These are phyloP conservation scores for Odontocolon sp. DNA, from an alignment of 2,888 invertebrate species.

Conservation along the genomic window DNA sequence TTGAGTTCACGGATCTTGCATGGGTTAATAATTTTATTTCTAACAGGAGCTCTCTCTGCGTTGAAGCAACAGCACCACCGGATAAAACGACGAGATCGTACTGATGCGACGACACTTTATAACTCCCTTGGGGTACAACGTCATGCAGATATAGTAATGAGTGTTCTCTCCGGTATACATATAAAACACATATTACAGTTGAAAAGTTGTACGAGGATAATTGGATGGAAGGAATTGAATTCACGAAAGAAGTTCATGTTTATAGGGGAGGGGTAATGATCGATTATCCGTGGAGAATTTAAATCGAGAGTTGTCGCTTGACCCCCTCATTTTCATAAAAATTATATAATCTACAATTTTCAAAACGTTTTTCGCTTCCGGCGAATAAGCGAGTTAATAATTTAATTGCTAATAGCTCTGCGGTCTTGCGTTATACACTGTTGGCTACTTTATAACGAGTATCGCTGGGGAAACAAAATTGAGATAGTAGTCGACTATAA, in stretches of 20 bases:
- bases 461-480: slow-evolving; percentile 19
- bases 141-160: slow-evolving; percentile 2
- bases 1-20: slow-evolving; percentile 30
- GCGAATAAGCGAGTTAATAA: not conserved
- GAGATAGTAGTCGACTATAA: slow-evolving; percentile 6
- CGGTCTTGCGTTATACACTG: not conserved
- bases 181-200: slow-evolving; percentile 22
- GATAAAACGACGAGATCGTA: slow-evolving; percentile 25
- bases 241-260: not conserved
- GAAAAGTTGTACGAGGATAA: slow-evolving; percentile 15
- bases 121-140: slow-evolving; percentile 30
- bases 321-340: not conserved
- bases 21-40: slow-evolving; percentile 58
- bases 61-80: slow-evolving; percentile 11
- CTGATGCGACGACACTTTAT: slow-evolving; percentile 50
- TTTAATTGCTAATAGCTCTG: not conserved
- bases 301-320: not conserved
- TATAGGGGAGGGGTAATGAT: not conserved
- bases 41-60: not conserved
- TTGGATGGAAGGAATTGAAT: slow-evolving; percentile 26
- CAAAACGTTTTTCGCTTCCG: not conserved
- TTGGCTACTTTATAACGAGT: slow-evolving; percentile 10
- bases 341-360: not conserved
- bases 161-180: not conserved
- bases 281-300: not conserved